Base-by-base conservation (phyloP, 2,888 invertebrate species). In the Cataglyphis livida region DNA sequence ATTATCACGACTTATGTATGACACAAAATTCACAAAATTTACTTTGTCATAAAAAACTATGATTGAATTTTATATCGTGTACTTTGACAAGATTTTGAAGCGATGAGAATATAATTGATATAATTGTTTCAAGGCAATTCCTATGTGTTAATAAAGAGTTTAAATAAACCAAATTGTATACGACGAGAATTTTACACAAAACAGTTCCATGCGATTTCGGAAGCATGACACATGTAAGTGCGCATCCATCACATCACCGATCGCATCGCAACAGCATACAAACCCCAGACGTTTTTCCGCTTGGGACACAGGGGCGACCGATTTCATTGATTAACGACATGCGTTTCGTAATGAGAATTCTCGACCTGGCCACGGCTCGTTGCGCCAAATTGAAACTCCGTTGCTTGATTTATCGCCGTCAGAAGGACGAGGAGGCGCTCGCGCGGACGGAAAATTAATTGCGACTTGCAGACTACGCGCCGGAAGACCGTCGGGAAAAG, bases 391-490 rank as follows among this genome's bases (percentile, higher is more conserved):
- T 81, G 82, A 88, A 86, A 88, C 83, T 86, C 81, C 71, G 66
- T 83, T 64, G 38, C 32, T 82, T 81, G 82, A 88, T 86, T 88
- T 86, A 86, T 88, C 83, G 79, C 38, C 61, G 21, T 12, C 62
- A 38, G 44, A 81, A 83, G 68, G 71, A 82, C 61, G 54, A 54
- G 76, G 54, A 54, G 76, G 62, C 35, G 51, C 54, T 35, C 76
- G 51, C 76, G 51, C 66, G 41, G 84, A 64, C 83, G 59, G 83
- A 75, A 84, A 84, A 88, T 86, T 86, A 88, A 88, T 88, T 88
- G 88, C 41, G 44, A 84, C 78, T 81, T 79, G 78, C 73, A 44
- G 59, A 51, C 18, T n/a, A 44, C 35, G 64, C 48, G 75, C 9
- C 21, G 10, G 44, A 66, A 82, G 48, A 78, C 18, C 44, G 76